Base-by-base conservation (phyloP, 1,140 invertebrate species). In the Drosophila ananassae region DNA sequence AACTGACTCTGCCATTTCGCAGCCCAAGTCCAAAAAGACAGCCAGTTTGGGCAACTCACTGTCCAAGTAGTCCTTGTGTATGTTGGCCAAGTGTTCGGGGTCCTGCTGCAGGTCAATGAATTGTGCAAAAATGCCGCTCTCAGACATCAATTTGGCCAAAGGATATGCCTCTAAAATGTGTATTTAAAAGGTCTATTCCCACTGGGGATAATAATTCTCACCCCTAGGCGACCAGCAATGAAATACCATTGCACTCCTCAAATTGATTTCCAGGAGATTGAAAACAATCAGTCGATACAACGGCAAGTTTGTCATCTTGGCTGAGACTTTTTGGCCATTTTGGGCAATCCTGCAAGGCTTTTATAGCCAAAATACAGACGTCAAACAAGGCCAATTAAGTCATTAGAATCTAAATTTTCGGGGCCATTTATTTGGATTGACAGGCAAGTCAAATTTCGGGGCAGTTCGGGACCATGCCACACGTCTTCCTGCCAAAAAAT, bases 21-120 rank as follows among this genome's bases (percentile, higher is more conserved):
- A 91, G 28, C 52, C 72, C 28, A 91, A 6, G 24, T 91, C 90
- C 54, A 91, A 47, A 41, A 90, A 82, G 0, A 91, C 71, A 1
- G 68, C 90, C 30, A 90, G 24, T 25, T 69, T 77, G 4, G 69
- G 52, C 10, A 78, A 28, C 0, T 81, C 71, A 28, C 57, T 75
- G 17, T 74, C 68, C 60, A 91, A 56, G 57, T 90, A 90, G 0
- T 57, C 44, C 25, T 73, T 75, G 13, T 71, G 48, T 32, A 87
- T 52, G 8, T 75, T 73, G 4, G 30, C 21, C 12, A 87, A 37
- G n/a, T n/a, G 8, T 9, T 60, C 73, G 2, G 17, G 22, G 0
- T 21, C 8, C 17, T 62, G n/a, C 32, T 79, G 39, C 6, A 91
- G 47, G 24, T 81, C 71, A 17, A 91, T 59, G 13, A 64, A 84